Base-by-base conservation (phyloP, 1,140 invertebrate genomes). In the Neodiprion lecontei region DNA sequence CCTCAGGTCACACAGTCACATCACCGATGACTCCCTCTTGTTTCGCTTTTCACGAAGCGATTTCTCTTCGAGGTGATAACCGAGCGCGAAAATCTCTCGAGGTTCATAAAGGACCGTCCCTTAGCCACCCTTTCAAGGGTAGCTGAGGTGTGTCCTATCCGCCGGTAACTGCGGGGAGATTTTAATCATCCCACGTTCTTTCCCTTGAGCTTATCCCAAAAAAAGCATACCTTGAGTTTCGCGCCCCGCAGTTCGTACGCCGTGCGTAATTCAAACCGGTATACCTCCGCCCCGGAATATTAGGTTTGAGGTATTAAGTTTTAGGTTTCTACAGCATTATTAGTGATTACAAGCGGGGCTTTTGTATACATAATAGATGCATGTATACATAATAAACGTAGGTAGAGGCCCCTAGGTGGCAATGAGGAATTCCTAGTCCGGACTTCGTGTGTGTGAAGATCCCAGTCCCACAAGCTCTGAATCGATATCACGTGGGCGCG, bases 91-190 rank as follows among this genome's bases (percentile, higher is more conserved):
- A 61, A 61, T 61, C 53, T 61, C 53, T 12, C 11, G 53, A 17
- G 53, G 53, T 61, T 61, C 53, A 61, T 61, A 61, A 61, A 61
- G 53, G 53, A 5, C 53, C n/a, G 53, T 61, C 53, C 53, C 53
- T 61, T 17, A 17, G 53, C 53, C 9, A 17, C 53, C 53, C 53
- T 61, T 61, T 61, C 7, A 17, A 17, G 53, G 53, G n/a, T 21
- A 61, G n/a, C 8, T 17, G 53, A 17, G 11, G 53, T 14, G 53
- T 14, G n/a, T 17, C 53, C 53, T 61, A 14, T 17, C 53, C 11
- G 0, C 53, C 5, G 53, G 11, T 17, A 61, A 61, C 53, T 14
- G 28, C 28, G 28, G 28, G 5, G 28, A 9, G 53, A 61, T 61
- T 61, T 14, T 61, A 61, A 61, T 61, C 53, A 61, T 61, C 53